Percentiles rank a stretch among this genome's conserved stretches.
These are phyloP conservation scores for Ommatoiulus sabulosus DNA, from an alignment of 2,888 invertebrate genomes.

Conservation along the genomic window DNA sequence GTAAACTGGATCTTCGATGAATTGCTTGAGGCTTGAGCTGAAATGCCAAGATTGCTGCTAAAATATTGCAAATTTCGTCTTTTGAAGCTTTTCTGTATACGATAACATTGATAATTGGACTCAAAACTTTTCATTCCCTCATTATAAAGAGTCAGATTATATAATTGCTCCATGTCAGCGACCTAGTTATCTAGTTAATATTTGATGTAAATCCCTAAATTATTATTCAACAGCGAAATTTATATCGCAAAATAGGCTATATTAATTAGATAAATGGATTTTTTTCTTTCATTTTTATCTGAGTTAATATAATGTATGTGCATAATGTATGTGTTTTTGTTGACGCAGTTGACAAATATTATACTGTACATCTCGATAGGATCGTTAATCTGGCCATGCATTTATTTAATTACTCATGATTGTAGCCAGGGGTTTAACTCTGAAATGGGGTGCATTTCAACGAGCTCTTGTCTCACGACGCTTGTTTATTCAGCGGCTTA, in stretches of 20 bases:
- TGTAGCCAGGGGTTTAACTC: not conserved
- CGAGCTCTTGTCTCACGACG: not conserved
- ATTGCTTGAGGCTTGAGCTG: too few relatives aligned
- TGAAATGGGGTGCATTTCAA: not conserved
- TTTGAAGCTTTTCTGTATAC: too few relatives aligned
- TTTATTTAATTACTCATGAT: slow-evolving; percentile 13
- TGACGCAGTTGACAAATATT: slow-evolving; percentile 37
- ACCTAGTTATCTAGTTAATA: not conserved
- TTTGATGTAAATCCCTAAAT: slow-evolving; percentile 4
- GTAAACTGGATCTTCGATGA: too few relatives aligned
- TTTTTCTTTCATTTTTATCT: not conserved
- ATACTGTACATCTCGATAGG: slow-evolving; percentile 38
- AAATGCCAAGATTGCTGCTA: too few relatives aligned
- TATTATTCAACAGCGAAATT: slow-evolving; percentile 5
- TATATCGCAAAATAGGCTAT: not conserved
- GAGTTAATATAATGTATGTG: not conserved
- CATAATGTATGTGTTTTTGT: slow-evolving; percentile 2
- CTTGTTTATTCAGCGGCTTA: slow-evolving; percentile 34
- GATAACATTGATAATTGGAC: too few relatives aligned
- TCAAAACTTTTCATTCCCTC: too few relatives aligned
- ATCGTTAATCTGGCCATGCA: slow-evolving; percentile 10
- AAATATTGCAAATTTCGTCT: too few relatives aligned
- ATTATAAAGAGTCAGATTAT: too few relatives aligned
- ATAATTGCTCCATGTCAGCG: not conserved
- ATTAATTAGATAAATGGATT: not conserved